These are phyloP conservation scores for Pterostichus madidus DNA, from an alignment of 2,888 invertebrate species.

Conservation along the genomic window DNA sequence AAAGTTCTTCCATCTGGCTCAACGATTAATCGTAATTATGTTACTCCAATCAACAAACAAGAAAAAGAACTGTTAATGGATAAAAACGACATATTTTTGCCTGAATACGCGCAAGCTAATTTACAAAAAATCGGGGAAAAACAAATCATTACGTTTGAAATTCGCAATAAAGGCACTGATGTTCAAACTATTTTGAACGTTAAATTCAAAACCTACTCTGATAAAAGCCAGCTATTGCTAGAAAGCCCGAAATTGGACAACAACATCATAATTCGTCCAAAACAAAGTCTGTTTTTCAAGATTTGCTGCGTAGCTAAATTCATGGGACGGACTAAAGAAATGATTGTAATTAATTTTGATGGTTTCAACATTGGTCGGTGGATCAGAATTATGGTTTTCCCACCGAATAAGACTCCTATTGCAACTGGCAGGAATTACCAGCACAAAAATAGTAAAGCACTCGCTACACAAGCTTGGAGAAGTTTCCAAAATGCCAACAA, in stretches of 20 bases:
- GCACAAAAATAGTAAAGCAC: constrained; percentile 58
- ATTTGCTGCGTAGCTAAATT: constrained; percentile 81
- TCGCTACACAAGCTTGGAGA: constrained; percentile 54
- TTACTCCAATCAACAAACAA: constrained; percentile 30
- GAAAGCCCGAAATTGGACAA: constrained; percentile 75
- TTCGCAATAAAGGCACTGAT: constrained; percentile 77
- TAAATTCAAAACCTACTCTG: constrained; percentile 77
- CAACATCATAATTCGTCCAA: constrained; percentile 76
- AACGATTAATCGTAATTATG: constrained; percentile 61
- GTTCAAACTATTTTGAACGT: constrained; percentile 78
- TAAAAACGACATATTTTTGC: constrained; percentile 80
- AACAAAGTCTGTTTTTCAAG: constrained; percentile 76
- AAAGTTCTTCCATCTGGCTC: constrained; percentile 74
- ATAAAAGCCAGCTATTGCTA: constrained; percentile 76
- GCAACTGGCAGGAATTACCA: not conserved
- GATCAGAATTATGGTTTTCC: constrained; percentile 78
- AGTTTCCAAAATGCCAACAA: constrained; percentile 56
- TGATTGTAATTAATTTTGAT: constrained; percentile 81
- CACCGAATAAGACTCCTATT: not conserved
- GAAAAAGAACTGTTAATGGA: constrained; percentile 73
- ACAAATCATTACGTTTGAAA: constrained; percentile 77
- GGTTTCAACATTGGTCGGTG: constrained; percentile 80
- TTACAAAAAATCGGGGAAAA: constrained; percentile 76
- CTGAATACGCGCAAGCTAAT: constrained; percentile 76
- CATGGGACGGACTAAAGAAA: constrained; percentile 82